A percentile compares a stretch with the other conserved stretches of the same genome.
Evolutionary conservation across 2,113 vertebrate species (phyloP).

Genomic region (Melozone crissalis): DNA sequence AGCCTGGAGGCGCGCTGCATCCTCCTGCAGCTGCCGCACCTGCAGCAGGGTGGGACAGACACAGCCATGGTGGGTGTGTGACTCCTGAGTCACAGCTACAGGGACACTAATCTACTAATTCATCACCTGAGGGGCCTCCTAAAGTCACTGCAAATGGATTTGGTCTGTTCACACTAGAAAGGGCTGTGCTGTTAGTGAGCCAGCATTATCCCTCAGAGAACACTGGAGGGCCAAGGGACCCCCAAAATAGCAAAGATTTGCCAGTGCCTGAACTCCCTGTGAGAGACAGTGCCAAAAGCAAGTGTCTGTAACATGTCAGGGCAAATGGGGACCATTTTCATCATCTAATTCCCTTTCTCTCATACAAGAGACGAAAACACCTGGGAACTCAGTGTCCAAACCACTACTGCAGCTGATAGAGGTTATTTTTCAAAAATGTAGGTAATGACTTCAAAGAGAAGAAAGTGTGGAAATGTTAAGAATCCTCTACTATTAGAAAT

Average conservation of each 20-base stretch:
- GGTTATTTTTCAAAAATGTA: not conserved
- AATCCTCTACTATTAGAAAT: not conserved
- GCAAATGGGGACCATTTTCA: not conserved
- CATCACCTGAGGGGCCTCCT: not conserved
- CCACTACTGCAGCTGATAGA: not conserved
- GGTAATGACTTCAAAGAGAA: not conserved
- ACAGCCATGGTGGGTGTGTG: not conserved
- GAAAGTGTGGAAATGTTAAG: not conserved
- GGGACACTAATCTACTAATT: not conserved
- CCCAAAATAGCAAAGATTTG: not conserved
- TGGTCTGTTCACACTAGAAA: not conserved
- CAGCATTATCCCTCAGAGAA: not conserved
- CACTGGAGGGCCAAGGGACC: not conserved
- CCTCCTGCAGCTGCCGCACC: slow-evolving; percentile 97
- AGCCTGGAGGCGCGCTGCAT: slow-evolving; percentile 92
- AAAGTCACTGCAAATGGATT: not conserved
- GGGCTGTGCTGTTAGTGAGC: not conserved
- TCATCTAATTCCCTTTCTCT: not conserved
- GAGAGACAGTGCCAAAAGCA: not conserved
- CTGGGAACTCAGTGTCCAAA: not conserved
- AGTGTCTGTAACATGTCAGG: not conserved
- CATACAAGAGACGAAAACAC: not conserved
- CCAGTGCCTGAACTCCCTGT: not conserved
- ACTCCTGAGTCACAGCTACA: not conserved
- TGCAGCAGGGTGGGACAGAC: slow-evolving; percentile 28